Base-by-base conservation (phyloP, 2,113 vertebrate species). In the Tauraco erythrolophus region DNA sequence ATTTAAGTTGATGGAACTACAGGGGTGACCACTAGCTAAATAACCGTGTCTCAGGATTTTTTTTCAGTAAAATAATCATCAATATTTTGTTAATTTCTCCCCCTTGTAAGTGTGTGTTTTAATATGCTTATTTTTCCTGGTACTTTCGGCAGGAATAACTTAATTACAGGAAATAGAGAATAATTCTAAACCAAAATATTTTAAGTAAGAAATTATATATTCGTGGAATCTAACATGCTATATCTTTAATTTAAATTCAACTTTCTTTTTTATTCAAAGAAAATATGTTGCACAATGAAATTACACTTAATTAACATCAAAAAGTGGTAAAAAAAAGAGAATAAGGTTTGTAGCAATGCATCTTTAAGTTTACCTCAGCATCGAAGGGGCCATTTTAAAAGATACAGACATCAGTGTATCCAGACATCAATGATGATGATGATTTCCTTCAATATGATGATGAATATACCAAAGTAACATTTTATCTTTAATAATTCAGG, bases 401-500 rank as follows among this genome's bases (percentile, higher is more conserved):
- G 77, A 79, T 85, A 93, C 97, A 91, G 97, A 82, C 94, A n/a
- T n/a, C n/a, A n/a, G n/a, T 97, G 96, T 97, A 97, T 94, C 94
- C 91, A 97, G 96, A 94, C 79, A 94, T 96, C 84, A 88, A 10
- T 53, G 78, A 69, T 92, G 78, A 69, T 92, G 95, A 95, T 94
- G 35, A 97, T 97, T 97, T 94, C 92, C 77, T 98, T 91, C 97
- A 88, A 62, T 84, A 43, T 53, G 84, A 94, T 97, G 97, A 98
- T 97, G 98, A 98, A 98, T 98, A 95, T 77, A 65, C 86, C 33
- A 46, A 97, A 98, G 96, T 97, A 92, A 91, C 94, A 95, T 98
- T 97, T 98, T 97, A 95, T 94, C 94, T 98, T 98, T 98, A 98
- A 98, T 98, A 98, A 98, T 98, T 98, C 97, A 98, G 83, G 84